Evolutionary conservation across 2,113 vertebrate genomes (phyloP), one percentile per base, ranked within the genome.

Genomic region (Clarias macrocephalus): DNA sequence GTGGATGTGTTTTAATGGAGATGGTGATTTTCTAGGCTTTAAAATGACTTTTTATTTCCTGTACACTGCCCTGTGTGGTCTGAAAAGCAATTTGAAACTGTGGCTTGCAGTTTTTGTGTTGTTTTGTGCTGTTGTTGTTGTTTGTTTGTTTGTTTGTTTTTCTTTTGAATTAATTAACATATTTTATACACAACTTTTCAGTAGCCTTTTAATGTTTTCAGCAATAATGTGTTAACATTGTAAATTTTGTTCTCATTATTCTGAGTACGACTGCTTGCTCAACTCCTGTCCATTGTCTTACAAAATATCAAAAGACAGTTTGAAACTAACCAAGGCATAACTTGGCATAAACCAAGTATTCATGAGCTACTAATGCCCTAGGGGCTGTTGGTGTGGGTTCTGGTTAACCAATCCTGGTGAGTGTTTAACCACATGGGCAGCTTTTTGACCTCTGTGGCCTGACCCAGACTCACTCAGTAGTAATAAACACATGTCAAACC

Each of bases 371-470:
- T 90, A 84, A 66, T 72, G 70, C 21, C 5, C 68, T 59, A 77
- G 23, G 59, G 16, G 68, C 66, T 81, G 77, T 65, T 70, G 85
- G 11, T 83, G 73, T 77, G 76, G 86, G 65, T 62, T 77, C 80
- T 80, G 62, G 33, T 60, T 72, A 70, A 63, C 76, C 70, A 63
- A 66, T 88, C 48, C 57, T 33, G 19, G 72, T 65, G 80, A 80
- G 88, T 52, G 83, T 84, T 86, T 89, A 87, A 92, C 88, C 91
- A 81, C 76, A 54, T 80, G 75, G 90, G 89, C 87, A 86, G 85
- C 83, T 88, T 88, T 89, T 92, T 91, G 88, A 93, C 91, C 92
- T 88, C 18, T 88, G 87, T 63, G 84, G 90, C 63, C 83, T 83
- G 79, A 66, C 89, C 84, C 81, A 87, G 76, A 81, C 89, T 83